Evolutionary conservation across 2,888 invertebrate genomes (phyloP).

Genomic region (Marasmarcha lunaedactyla): DNA sequence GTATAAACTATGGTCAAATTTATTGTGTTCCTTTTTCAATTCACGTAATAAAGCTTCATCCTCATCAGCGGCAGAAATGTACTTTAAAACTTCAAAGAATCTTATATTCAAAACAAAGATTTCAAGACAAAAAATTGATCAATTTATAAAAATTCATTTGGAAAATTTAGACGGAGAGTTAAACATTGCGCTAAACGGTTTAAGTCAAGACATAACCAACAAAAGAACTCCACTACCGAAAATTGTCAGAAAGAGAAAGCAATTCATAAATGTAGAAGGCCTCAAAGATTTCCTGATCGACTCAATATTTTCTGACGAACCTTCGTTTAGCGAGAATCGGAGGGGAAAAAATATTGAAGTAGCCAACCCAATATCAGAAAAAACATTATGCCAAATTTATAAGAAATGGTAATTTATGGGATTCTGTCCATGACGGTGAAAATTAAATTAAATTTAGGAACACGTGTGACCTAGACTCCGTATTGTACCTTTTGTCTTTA

Average conservation of each 20-base stretch:
- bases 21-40: conserved; percentile 1
- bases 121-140: background rate
- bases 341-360: background rate
- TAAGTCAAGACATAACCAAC: background rate
- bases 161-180: too few relatives aligned
- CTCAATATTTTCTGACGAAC: conserved; percentile 2
- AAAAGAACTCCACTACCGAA: background rate
- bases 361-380: background rate
- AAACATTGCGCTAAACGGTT: background rate
- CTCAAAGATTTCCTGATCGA: background rate
- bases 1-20: conserved; percentile 3
- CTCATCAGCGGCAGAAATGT: conserved; percentile 4
- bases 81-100: conserved; percentile 5
- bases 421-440: background rate
- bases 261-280: background rate
- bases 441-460: background rate
- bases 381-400: background rate
- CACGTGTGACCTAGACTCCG: background rate
- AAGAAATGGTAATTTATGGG: background rate
- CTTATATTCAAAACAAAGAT: too few relatives aligned
- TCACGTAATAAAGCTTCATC: background rate
- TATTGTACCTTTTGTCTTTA: background rate
- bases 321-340: conserved; percentile 3
- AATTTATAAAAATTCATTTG: background rate
- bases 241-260: background rate